These are phyloP conservation scores for Cyaniris semiargus DNA, from an alignment of 2,888 invertebrate genomes.

Conservation along the genomic window DNA sequence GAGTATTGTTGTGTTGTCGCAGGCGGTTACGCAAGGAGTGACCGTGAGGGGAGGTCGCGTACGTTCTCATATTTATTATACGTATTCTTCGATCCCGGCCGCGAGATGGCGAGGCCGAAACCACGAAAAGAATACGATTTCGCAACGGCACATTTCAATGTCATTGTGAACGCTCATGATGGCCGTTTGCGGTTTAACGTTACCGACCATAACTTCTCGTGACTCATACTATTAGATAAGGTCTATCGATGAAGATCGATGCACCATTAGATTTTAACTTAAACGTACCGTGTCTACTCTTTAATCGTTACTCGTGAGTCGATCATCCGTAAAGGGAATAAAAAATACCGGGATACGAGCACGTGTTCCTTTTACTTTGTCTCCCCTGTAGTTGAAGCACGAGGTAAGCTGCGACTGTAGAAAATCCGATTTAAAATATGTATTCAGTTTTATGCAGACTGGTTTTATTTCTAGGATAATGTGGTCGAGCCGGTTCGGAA, in stretches of 20 bases:
- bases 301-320: not conserved
- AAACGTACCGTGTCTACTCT: not conserved
- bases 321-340: not conserved
- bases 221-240: slow-evolving; percentile 36
- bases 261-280: slow-evolving; percentile 12
- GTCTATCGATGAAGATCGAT: slow-evolving; percentile 20
- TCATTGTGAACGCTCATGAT: slow-evolving; percentile 64
- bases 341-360: slow-evolving; percentile 4
- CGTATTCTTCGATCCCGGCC: slow-evolving; percentile 76
- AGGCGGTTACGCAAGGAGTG: slow-evolving; percentile 69
- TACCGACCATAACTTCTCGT: slow-evolving; percentile 34
- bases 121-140: slow-evolving; percentile 76
- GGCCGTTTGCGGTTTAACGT: slow-evolving; percentile 48
- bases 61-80: slow-evolving; percentile 78
- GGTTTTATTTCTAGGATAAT: slow-evolving; percentile 26
- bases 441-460: slow-evolving; percentile 20
- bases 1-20: slow-evolving; percentile 71
- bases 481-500: slow-evolving; percentile 29
- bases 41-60: slow-evolving; percentile 77
- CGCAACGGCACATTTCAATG: slow-evolving; percentile 75
- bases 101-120: slow-evolving; percentile 67
- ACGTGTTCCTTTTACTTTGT: slow-evolving; percentile 6
- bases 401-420: not conserved
- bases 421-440: slow-evolving; percentile 24
- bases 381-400: not conserved